Evolutionary conservation across 2,888 invertebrate species (phyloP), one percentile per base, ranked within the genome.

Genomic region (Sicus ferrugineus): DNA sequence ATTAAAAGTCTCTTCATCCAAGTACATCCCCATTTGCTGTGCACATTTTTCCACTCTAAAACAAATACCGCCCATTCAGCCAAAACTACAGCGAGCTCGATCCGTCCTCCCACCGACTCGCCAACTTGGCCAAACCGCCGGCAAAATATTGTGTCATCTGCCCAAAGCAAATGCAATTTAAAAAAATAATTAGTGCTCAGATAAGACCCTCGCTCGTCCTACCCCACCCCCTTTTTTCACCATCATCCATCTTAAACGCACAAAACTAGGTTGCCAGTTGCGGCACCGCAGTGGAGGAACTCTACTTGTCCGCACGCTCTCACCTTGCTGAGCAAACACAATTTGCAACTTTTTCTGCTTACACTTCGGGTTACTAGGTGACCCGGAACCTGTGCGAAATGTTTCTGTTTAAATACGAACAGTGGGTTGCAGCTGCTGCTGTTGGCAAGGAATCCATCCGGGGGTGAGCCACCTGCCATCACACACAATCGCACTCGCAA

Each of bases 281-380:
- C n/a, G n/a, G 48, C 50, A 30, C 48, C n/a, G 31, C 48, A 19
- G 28, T 7, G 9, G 21, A 38, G 23, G 21, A 34, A 21, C 23
- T 21, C 31, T 16, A n/a, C 59, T 31, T 31, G 31, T 5, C 42
- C n/a, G 14, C 16, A 16, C 42, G 42, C 42, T 9, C 28, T 11
- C 28, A 26, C 54, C 54, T 16, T n/a, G 16, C 54, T 19, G 34
- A 5, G 30, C 48, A 46, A 28, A 34, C 65, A 54, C 21, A 23
- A 52, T 52, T 50, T 50, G 30, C 31, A 48, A 50, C 50, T 48
- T 21, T 9, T 16, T 59, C 63, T 65, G 46, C 59, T 59, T 26
- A 75, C 72, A 76, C 81, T 79, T 69, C 80, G 74, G 80, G 80
- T 80, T 80, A 80, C 81, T 80, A 78, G 80, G 81, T 80, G 81